These are phyloP conservation scores for Perca fluviatilis DNA, from an alignment of 2,113 vertebrate genomes.

Conservation along the genomic window DNA sequence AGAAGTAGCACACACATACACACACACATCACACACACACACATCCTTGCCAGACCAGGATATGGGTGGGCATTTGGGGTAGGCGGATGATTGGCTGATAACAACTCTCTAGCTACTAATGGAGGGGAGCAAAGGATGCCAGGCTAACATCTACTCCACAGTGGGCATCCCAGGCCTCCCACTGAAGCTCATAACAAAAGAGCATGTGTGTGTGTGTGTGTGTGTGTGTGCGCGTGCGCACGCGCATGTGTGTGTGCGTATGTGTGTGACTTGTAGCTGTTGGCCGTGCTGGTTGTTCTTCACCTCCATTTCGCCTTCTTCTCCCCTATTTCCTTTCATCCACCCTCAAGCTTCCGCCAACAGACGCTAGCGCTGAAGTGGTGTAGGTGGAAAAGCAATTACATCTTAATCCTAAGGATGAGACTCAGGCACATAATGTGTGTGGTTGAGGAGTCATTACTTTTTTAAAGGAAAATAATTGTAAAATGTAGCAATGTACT, in stretches of 20 bases:
- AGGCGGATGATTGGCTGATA: conserved; percentile 40
- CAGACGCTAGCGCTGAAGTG: background rate
- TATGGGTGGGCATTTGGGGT: conserved; percentile 36
- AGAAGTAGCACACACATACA: background rate
- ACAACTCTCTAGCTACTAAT: conserved; percentile 18
- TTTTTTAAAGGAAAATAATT: background rate
- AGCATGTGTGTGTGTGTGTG: background rate
- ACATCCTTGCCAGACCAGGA: conserved; percentile 17
- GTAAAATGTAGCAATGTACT: background rate
- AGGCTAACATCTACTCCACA: conserved; percentile 28
- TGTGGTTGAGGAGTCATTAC: background rate
- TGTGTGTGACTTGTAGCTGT: background rate
- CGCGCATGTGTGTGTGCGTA: background rate
- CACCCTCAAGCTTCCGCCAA: background rate
- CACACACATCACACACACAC: conserved; percentile 16
- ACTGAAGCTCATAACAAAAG: conserved; percentile 17
- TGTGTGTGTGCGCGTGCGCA: too few relatives aligned
- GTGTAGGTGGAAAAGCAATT: background rate
- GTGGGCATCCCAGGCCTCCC: conserved; percentile 14
- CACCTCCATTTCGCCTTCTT: background rate
- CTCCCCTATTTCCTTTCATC: background rate
- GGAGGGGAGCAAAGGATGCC: conserved; percentile 35
- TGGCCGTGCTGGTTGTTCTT: background rate
- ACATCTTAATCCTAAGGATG: too few relatives aligned
- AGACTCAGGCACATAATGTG: background rate